These are phyloP conservation scores for Apis dorsata DNA, from an alignment of 1,140 invertebrate genomes.

Conservation along the genomic window DNA sequence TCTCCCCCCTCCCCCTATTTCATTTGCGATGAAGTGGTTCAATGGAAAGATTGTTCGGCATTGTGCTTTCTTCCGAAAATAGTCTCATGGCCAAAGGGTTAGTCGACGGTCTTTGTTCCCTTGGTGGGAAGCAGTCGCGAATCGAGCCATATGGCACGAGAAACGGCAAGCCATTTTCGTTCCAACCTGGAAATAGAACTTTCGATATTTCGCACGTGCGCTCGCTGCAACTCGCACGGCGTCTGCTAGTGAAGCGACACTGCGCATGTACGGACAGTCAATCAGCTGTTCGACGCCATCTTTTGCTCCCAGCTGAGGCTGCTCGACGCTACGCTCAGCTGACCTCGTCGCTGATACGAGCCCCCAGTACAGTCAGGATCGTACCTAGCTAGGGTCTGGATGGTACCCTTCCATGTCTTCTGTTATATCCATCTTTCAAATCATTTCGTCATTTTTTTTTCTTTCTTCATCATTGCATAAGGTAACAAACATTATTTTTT, in stretches of 20 bases:
- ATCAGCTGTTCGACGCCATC: conserved; percentile 78
- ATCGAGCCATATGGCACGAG: conserved; percentile 44
- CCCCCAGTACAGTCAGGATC: conserved; percentile 37
- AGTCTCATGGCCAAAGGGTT: conserved; percentile 46
- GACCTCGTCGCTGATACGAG: conserved; percentile 68
- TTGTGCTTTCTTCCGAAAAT: conserved; percentile 43
- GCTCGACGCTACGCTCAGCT: conserved; percentile 73
- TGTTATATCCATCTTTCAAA: no score
- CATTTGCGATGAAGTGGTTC: conserved; percentile 14
- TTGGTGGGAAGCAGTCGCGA: conserved; percentile 9
- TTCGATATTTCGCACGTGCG: conserved; percentile 43
- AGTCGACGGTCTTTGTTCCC: conserved; percentile 36
- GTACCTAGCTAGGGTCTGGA: background rate
- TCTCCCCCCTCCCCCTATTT: background rate
- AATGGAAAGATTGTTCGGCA: conserved; percentile 19
- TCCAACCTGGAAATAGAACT: conserved; percentile 56
- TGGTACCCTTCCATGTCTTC: background rate
- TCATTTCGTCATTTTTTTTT: background rate
- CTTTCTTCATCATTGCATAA: no score
- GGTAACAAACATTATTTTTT: background rate
- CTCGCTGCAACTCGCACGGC: conserved; percentile 5
- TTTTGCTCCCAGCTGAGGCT: conserved; percentile 72
- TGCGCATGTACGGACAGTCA: conserved; percentile 43
- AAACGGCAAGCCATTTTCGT: conserved; percentile 40
- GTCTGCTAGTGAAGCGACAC: conserved; percentile 14